Conservation (phyloP, 2,113 vertebrate species). For the Ctenodactylus gundi region DNA sequence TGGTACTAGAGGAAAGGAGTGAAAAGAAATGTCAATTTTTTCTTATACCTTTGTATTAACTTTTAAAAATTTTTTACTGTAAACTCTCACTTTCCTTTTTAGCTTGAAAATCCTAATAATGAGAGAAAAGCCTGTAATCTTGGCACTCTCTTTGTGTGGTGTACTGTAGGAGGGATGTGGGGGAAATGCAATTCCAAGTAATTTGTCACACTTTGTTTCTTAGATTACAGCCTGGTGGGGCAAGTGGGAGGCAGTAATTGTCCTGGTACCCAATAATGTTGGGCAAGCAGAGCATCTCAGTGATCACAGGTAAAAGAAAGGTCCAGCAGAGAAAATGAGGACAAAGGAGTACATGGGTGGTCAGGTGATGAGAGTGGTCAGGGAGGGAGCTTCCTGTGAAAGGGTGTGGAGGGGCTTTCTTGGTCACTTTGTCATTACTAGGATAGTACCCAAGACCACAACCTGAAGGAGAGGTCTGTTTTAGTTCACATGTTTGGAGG, state of each 20-base stretch:
- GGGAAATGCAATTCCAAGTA: background rate
- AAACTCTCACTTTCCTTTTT: background rate
- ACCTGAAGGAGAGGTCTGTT: no score
- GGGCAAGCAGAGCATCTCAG: background rate
- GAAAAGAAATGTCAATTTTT: background rate
- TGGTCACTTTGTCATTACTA: no score
- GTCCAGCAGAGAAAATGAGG: background rate
- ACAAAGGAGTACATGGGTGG: background rate
- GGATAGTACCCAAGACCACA: no score
- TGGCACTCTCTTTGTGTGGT: background rate
- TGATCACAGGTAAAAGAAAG: background rate
- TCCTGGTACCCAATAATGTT: background rate
- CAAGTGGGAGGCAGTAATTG: background rate
- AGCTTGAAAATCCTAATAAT: background rate
- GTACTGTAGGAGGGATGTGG: background rate
- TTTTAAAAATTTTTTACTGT: background rate
- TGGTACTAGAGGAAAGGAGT: background rate
- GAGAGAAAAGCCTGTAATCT: background rate
- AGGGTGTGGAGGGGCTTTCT: background rate
- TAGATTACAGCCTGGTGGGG: no score
- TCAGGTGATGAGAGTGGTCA: background rate
- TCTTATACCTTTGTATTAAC: background rate
- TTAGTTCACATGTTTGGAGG: no score
- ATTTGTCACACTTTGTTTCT: slow-evolving; percentile 11
- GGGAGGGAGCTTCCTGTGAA: background rate